Percentiles rank a stretch among this genome's conserved stretches.
Conservation (phyloP, 2,888 invertebrate species). For the Anthrax anthrax region DNA sequence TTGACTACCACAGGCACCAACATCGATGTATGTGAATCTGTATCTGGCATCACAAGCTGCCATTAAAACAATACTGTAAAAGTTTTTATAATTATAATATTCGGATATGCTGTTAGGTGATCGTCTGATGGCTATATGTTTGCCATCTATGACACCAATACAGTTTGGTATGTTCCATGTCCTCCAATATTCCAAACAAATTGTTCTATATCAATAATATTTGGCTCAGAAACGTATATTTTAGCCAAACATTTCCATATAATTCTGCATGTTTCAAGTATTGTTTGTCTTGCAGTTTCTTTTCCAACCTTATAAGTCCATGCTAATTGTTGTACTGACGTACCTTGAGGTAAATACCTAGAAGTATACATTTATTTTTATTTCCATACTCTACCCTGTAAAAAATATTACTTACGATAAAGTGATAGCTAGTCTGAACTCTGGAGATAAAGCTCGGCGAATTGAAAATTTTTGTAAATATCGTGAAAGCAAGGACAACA, state of each 20-base stretch:
- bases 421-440: constrained; percentile 1
- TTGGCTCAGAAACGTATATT: background rate
- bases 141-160: constrained; percentile 9
- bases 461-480: background rate
- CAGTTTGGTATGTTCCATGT: constrained; percentile 17
- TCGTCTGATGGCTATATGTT: background rate
- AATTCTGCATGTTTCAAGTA: constrained; percentile 2
- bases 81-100: constrained; percentile 1
- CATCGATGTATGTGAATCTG: background rate
- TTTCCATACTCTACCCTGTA: background rate
- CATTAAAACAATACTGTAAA: background rate
- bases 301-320: constrained; percentile 4
- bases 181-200: constrained; percentile 10
- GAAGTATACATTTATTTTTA: background rate
- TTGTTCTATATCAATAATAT: background rate
- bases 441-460: background rate
- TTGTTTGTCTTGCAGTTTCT: constrained; percentile 3
- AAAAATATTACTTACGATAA: constrained; percentile 1
- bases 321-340: background rate
- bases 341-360: constrained; percentile 2
- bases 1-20: background rate
- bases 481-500: background rate
- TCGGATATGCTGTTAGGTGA: background rate
- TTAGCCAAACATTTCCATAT: background rate
- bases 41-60: constrained; percentile 1